These are phyloP conservation scores for Unio pictorum DNA, from an alignment of 2,888 invertebrate species.

Conservation along the genomic window DNA sequence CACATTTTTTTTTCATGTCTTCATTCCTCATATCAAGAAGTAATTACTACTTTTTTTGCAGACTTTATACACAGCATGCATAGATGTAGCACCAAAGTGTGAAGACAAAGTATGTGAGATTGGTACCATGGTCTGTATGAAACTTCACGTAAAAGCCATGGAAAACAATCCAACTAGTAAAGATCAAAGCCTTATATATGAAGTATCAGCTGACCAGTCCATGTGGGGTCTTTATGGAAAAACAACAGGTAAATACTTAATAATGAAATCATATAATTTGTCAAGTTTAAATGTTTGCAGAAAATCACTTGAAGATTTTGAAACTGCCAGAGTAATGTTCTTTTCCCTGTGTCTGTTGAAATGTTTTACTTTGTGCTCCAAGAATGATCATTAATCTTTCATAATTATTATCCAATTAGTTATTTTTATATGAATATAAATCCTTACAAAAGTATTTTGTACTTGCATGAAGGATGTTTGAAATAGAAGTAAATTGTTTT, in stretches of 20 bases:
- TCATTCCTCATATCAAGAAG: no score
- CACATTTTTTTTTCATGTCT: no score
- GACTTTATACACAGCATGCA: conserved; percentile 87
- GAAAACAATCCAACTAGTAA: conserved; percentile 59
- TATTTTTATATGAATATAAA: no score
- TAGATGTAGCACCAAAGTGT: conserved; percentile 82
- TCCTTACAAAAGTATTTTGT: no score
- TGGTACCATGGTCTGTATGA: conserved; percentile 82
- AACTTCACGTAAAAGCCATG: conserved; percentile 53
- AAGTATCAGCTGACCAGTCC: conserved; percentile 91
- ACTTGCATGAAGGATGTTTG: no score
- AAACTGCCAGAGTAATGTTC: no score
- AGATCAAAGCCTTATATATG: conserved; percentile 85
- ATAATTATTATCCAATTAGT: no score
- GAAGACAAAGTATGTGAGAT: conserved; percentile 89
- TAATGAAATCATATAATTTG: not conserved
- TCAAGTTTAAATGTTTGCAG: no score
- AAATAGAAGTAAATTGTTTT: not conserved
- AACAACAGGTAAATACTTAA: conserved; percentile 80
- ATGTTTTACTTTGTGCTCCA: no score
- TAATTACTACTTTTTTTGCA: conserved; percentile 66
- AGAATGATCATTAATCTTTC: no score
- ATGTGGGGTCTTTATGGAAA: conserved; percentile 95
- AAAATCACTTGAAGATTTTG: no score
- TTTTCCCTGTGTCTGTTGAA: no score